Evolutionary conservation across 2,888 invertebrate genomes (phyloP).

Genomic region (Stenichneumon culpator): DNA sequence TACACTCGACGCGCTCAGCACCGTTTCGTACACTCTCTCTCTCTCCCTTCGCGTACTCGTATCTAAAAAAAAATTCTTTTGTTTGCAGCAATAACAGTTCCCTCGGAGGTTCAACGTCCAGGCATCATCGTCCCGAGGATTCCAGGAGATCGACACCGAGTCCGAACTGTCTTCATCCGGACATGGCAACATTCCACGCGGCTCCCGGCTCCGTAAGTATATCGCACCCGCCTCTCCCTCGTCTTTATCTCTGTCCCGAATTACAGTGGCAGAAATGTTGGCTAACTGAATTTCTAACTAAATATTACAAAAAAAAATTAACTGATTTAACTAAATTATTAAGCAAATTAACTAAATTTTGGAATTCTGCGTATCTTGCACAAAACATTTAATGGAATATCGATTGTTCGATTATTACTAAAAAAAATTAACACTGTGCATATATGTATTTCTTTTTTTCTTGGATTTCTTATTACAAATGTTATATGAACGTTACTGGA

Average conservation of each 20-base stretch:
- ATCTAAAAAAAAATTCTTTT: constrained; percentile 25
- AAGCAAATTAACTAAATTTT: too few species aligned
- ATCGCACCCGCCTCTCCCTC: constrained; percentile 32
- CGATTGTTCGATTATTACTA: too few species aligned
- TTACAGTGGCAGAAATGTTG: constrained; percentile 14
- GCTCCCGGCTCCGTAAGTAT: constrained; percentile 82
- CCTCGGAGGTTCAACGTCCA: constrained; percentile 74
- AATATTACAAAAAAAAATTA: too few species aligned
- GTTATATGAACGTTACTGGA: background rate
- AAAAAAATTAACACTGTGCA: too few species aligned
- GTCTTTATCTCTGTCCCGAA: constrained; percentile 47
- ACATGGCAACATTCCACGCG: constrained; percentile 80
- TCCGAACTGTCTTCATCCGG: constrained; percentile 77
- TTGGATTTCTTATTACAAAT: too few species aligned
- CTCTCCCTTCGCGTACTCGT: constrained; percentile 35
- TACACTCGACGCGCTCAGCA: background rate
- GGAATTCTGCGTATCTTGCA: too few species aligned
- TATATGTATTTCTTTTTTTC: too few species aligned
- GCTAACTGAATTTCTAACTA: too few species aligned
- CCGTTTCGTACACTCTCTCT: constrained; percentile 6
- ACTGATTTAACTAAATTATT: too few species aligned
- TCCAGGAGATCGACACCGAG: constrained; percentile 82
- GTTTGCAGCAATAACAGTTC: constrained; percentile 66
- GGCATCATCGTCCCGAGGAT: constrained; percentile 75
- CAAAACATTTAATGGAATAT: too few species aligned